Evolutionary conservation across 2,113 vertebrate species (phyloP).

Genomic region (Monarcha castaneiventris): DNA sequence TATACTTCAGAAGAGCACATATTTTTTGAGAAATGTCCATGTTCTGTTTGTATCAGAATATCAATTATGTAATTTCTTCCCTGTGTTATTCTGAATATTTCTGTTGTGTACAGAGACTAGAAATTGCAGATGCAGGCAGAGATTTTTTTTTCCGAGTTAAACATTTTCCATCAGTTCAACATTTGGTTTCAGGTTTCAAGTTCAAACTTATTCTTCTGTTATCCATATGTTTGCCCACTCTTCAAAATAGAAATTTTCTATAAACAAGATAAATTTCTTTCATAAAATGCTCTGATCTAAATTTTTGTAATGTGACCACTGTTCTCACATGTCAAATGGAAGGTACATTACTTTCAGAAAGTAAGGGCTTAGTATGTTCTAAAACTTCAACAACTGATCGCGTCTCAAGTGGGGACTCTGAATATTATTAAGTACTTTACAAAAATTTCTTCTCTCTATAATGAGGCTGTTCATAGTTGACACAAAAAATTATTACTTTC

Average conservation of each 20-base stretch:
- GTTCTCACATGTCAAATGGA: neutral
- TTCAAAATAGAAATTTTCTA: neutral
- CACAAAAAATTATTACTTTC: neutral
- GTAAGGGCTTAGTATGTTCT: neutral
- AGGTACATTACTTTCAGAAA: neutral
- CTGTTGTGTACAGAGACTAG: neutral
- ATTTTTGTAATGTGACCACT: neutral
- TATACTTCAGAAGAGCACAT: neutral
- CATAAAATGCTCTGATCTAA: neutral
- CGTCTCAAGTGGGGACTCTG: neutral
- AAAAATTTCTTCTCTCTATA: neutral
- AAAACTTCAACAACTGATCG: neutral
- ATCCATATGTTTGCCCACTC: constrained; percentile 6
- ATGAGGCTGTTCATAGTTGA: neutral
- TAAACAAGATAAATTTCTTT: neutral
- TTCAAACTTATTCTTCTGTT: neutral
- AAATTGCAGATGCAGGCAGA: constrained; percentile 14
- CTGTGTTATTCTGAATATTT: constrained; percentile 5
- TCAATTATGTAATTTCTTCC: neutral
- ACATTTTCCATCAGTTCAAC: neutral
- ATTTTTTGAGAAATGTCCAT: neutral
- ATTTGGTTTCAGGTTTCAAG: constrained; percentile 29
- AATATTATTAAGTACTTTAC: neutral
- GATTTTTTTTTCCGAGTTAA: neutral
- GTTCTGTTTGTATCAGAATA: neutral